phyloP scores from a whole-genome alignment of 2,888 invertebrate species.

The Tachina grossa region DNA sequence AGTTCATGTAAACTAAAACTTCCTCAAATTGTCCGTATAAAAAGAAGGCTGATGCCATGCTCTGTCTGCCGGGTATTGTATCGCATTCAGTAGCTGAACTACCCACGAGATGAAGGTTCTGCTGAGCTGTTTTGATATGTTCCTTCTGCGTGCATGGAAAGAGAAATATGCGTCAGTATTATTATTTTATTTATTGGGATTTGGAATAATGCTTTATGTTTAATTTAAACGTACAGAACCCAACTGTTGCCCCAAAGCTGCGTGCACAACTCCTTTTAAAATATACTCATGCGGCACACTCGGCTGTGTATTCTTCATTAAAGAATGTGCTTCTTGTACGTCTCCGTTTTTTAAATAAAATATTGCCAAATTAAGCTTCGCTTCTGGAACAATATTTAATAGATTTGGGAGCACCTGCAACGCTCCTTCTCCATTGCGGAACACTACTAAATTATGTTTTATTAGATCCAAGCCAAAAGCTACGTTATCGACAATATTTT shows the following conservation, averaged over 20 bases:
- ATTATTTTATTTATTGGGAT: no score
- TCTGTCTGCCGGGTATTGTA: constrained; percentile 97
- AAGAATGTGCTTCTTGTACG: constrained; percentile 92
- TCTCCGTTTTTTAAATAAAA: constrained; percentile 95
- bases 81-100: constrained; percentile 98
- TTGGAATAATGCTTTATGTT: no score
- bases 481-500: constrained; percentile 89
- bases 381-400: constrained; percentile 98
- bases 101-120: constrained; percentile 97
- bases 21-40: constrained; percentile 97
- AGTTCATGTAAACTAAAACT: constrained; percentile 97
- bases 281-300: constrained; percentile 98
- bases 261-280: constrained; percentile 97
- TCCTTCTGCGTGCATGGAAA: constrained; percentile 87
- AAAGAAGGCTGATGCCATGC: constrained; percentile 99
- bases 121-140: constrained; percentile 96
- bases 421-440: constrained; percentile 96
- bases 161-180: neutral
- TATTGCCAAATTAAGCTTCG: constrained; percentile 96
- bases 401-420: constrained; percentile 94
- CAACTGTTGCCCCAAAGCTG: constrained; percentile 95
- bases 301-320: constrained; percentile 96
- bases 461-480: constrained; percentile 96
- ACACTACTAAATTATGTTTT: constrained; percentile 97
- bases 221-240: constrained; percentile 87